Percentiles rank a stretch among this genome's conserved stretches.
phyloP scores from a whole-genome alignment of 2,113 vertebrate genomes.

The Crotalus horridus region DNA sequence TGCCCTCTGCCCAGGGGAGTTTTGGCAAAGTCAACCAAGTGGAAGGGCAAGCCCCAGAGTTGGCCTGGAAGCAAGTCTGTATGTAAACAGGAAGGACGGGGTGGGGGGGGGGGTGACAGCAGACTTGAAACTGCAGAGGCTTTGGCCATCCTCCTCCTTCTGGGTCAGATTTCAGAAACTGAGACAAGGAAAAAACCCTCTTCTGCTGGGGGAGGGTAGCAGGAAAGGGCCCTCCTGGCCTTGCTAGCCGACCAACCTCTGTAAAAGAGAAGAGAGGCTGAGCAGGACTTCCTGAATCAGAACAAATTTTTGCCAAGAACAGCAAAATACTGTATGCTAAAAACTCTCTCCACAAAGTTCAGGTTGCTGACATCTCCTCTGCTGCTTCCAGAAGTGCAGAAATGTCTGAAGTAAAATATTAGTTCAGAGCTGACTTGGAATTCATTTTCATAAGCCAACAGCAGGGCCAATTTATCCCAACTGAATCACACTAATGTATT shows the following conservation, averaged over 20 bases:
- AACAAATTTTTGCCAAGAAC: background rate
- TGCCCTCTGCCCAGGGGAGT: background rate
- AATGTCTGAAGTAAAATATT: background rate
- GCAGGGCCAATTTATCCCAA: background rate
- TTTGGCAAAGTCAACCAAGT: background rate
- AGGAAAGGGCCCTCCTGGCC: background rate
- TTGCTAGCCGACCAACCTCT: background rate
- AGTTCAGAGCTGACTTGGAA: background rate
- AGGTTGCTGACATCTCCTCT: background rate
- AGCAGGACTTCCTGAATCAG: background rate
- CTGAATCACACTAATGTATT: background rate
- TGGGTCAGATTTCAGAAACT: background rate
- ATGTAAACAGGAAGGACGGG: constrained; percentile 20
- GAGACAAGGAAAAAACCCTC: background rate
- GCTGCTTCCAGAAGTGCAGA: background rate
- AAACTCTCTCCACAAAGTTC: background rate
- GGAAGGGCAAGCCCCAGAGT: background rate
- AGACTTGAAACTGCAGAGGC: background rate
- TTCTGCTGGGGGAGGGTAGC: background rate
- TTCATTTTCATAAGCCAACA: background rate
- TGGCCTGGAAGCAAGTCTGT: constrained; percentile 11
- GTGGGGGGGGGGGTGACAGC: background rate
- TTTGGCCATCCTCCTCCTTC: background rate
- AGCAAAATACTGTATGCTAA: accelerated
- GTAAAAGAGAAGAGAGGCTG: background rate